Evolutionary conservation across 2,113 vertebrate species (phyloP).

Genomic region (Amphiprion percula): DNA sequence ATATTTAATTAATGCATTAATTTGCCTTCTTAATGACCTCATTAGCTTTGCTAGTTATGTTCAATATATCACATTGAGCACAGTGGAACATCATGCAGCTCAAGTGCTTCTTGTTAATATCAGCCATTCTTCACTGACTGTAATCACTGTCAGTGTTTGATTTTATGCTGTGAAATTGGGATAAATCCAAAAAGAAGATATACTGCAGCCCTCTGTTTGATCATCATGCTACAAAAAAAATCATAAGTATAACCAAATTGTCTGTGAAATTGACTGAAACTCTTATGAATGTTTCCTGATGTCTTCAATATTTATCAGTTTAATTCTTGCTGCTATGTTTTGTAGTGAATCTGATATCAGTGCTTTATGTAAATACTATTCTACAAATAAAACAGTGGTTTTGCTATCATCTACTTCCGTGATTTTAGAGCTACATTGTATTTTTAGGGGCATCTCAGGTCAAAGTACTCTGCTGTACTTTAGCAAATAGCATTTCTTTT

Average conservation of each 20-base stretch:
- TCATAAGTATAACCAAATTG: background rate
- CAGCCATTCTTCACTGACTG: slow-evolving; percentile 44
- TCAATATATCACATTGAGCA: slow-evolving; percentile 52
- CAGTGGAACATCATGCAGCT: slow-evolving; percentile 49
- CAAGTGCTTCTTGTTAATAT: slow-evolving; percentile 51
- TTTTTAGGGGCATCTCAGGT: slow-evolving; percentile 10
- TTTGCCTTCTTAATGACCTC: slow-evolving; percentile 63
- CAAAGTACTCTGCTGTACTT: background rate
- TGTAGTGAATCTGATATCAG: background rate
- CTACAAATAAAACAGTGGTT: background rate
- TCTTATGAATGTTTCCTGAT: background rate
- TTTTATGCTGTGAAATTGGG: slow-evolving; percentile 26
- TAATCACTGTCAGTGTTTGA: slow-evolving; percentile 42
- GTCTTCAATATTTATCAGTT: background rate
- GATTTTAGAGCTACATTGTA: background rate
- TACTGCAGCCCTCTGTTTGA: background rate
- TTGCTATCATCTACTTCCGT: background rate
- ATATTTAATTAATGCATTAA: slow-evolving; percentile 60
- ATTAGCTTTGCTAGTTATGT: slow-evolving; percentile 59
- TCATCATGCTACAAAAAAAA: background rate
- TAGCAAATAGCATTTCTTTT: background rate
- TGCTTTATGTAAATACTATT: background rate
- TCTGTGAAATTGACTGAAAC: background rate
- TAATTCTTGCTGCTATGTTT: background rate
- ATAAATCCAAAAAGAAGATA: slow-evolving; percentile 7